These are phyloP conservation scores for Poecilia gillii DNA, from an alignment of 2,797 vertebrate genomes.

Conservation along the genomic window DNA sequence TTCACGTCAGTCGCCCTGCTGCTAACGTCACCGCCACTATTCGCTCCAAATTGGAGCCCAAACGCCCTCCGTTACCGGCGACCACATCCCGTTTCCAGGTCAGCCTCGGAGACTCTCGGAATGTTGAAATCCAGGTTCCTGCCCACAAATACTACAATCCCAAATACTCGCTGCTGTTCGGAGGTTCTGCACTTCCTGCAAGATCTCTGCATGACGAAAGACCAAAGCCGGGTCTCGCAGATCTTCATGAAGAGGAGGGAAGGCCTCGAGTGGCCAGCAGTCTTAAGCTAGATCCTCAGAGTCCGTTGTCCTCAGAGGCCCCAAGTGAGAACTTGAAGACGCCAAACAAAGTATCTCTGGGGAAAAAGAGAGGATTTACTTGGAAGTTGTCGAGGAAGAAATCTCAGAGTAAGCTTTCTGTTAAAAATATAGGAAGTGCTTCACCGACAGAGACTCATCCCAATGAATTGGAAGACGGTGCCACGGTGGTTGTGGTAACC, in stretches of 20 bases:
- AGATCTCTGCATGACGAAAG: constrained; percentile 44
- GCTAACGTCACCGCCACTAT: background rate
- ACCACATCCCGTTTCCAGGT: constrained; percentile 81
- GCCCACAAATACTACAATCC: constrained; percentile 94
- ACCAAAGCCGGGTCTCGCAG: constrained; percentile 6
- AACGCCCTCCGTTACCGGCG: constrained; percentile 40
- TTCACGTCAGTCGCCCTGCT: constrained; percentile 78
- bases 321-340: constrained; percentile 13
- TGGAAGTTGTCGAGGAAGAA: constrained; percentile 20
- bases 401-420: constrained; percentile 1
- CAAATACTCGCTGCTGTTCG: constrained; percentile 87
- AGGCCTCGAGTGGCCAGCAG: constrained; percentile 37
- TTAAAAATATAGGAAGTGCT: constrained; percentile 6
- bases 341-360: background rate
- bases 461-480: constrained; percentile 39
- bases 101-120: constrained; percentile 65
- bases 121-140: constrained; percentile 76
- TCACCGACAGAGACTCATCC: background rate
- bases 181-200: constrained; percentile 48
- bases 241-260: constrained; percentile 14
- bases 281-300: constrained; percentile 35
- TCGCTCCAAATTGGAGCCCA: constrained; percentile 50
- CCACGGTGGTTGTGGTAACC: constrained; percentile 18
- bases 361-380: constrained; percentile 17
- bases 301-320: constrained; percentile 15